Evolutionary conservation across 2,797 vertebrate species (phyloP).

Genomic region (Halcyon chelicuti): DNA sequence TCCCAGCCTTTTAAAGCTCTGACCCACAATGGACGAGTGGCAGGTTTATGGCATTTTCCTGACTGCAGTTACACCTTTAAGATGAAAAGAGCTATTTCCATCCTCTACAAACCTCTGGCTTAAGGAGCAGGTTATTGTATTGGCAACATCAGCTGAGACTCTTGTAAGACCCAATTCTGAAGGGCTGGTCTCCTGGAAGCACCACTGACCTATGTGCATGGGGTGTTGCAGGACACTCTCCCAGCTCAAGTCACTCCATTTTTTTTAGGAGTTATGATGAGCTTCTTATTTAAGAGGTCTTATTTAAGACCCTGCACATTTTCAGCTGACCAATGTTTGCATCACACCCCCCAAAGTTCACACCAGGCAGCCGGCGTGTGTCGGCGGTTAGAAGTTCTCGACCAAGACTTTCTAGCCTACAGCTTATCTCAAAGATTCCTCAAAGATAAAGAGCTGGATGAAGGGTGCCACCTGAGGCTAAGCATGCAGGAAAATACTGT

Average conservation of each 20-base stretch:
- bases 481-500: neutral
- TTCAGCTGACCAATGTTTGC: neutral
- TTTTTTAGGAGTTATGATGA: neutral
- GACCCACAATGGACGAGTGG: neutral
- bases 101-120: neutral
- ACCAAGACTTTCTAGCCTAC: neutral
- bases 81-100: neutral
- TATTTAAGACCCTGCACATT: neutral
- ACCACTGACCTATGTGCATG: accelerated
- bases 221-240: neutral
- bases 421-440: neutral
- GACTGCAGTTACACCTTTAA: neutral
- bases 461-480: neutral
- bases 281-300: too few relatives aligned
- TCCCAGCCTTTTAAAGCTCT: neutral
- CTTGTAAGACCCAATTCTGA: accelerated
- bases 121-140: neutral
- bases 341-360: neutral
- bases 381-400: neutral
- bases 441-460: neutral
- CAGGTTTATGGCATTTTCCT: neutral
- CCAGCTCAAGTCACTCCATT: neutral
- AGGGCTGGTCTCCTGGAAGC: neutral
- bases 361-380: neutral
- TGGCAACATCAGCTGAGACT: neutral